Evolutionary conservation across 2,888 invertebrate genomes (phyloP), one percentile per base, ranked within the genome.

Genomic region (Tenodera sinensis): DNA sequence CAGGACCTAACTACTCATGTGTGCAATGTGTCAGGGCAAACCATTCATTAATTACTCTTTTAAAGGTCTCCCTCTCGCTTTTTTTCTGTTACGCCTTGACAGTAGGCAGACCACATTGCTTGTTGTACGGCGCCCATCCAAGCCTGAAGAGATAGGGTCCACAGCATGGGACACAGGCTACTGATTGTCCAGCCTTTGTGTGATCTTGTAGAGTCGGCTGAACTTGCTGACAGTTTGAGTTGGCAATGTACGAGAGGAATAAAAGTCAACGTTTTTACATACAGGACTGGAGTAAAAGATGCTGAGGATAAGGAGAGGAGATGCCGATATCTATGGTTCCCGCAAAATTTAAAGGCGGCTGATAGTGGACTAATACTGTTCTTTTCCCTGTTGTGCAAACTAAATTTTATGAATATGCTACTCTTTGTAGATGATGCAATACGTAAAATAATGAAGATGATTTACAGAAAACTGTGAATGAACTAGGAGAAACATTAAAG

Each of bases 21-120:
- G 87, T 87, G 83, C 87, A 87, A 87, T 87, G 87, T 87, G 87
- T 87, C 87, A 87, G 82, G 87, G 34, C 82, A 87, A 83, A 81
- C 87, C 83, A 87, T 87, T 87, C 87, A 87, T 87, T 87, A 87
- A 87, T 87, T 87, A 87, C 87, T 87, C 87, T 87, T 87, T 87
- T 87, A 87, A 87, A 87, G 34, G 28, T 42, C 82, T 28, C n/a
- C 34, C 87, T 34, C 87, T 27, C 87, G 27, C 87, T 15, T 81
- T 83, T 87, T 86, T 87, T 87, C 54, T 87, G 83, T 87, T 87
- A n/a, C 87, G 87, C 87, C 87, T 87, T 87, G 87, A 87, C 71
- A 71, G 83, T 83, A 87, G 87, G 87, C 87, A 83, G 83, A 71
- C 87, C 87, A 87, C 87, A 87, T 87, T 87, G 87, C 87, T 87